These are phyloP conservation scores for Sebastes vulpes DNA, from an alignment of 2,797 vertebrate species.

Conservation along the genomic window DNA sequence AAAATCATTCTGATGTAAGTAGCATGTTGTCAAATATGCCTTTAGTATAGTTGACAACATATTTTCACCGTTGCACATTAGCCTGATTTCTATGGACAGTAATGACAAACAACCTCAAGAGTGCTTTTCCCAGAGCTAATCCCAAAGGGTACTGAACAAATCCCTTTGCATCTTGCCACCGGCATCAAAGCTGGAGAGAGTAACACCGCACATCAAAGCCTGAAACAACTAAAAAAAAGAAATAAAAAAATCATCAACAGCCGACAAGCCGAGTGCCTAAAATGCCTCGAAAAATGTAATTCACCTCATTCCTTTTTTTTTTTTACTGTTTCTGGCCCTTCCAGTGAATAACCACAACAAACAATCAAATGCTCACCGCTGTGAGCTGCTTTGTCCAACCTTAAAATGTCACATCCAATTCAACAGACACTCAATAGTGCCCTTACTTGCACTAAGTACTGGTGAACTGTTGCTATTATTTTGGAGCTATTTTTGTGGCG, in stretches of 20 bases:
- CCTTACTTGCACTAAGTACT: conserved; percentile 48
- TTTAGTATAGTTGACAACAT: background rate
- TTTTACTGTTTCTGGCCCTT: conserved; percentile 13
- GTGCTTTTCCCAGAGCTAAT: conserved; percentile 56
- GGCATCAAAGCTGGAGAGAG: conserved; percentile 56
- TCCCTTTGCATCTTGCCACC: conserved; percentile 49
- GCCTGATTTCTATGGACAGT: conserved; percentile 50
- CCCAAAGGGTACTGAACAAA: conserved; percentile 60
- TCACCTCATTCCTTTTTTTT: background rate
- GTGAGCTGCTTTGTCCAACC: conserved; percentile 61
- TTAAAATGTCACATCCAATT: conserved; percentile 78
- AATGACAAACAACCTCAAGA: conserved; percentile 62
- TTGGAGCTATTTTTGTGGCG: conserved; percentile 73
- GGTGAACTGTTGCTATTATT: conserved; percentile 68
- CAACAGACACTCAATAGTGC: conserved; percentile 49
- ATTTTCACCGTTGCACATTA: conserved; percentile 26
- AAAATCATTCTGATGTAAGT: background rate
- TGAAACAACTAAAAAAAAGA: background rate
- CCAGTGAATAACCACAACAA: conserved; percentile 15
- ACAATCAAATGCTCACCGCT: conserved; percentile 33
- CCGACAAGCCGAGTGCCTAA: conserved; percentile 4
- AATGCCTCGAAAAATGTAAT: conserved; percentile 21
- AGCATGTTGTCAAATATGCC: background rate
- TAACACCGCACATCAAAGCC: conserved; percentile 51
- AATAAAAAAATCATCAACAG: conserved; percentile 3